Percentiles rank a stretch among this genome's conserved stretches.
phyloP scores from a whole-genome alignment of 2,113 vertebrate species.

The Nibea coibor region DNA sequence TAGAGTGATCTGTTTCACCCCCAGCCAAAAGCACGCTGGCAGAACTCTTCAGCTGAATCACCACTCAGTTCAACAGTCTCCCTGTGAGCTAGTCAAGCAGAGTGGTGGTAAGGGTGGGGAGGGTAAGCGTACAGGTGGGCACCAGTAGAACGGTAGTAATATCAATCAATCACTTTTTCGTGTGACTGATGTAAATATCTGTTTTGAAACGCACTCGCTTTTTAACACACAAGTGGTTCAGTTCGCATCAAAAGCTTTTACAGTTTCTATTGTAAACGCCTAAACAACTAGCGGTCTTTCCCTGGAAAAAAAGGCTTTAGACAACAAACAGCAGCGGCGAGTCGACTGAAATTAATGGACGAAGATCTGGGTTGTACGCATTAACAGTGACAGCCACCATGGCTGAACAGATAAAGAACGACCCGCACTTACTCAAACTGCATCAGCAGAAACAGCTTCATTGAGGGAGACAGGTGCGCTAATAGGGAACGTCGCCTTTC shows the following conservation, averaged over 20 bases:
- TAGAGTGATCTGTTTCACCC: conserved; percentile 67
- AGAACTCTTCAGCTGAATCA: conserved; percentile 67
- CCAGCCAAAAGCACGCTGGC: conserved; percentile 67
- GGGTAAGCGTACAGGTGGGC: conserved; percentile 11
- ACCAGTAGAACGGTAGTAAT: conserved; percentile 1
- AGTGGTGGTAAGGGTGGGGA: not conserved
- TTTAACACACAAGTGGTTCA: conserved; percentile 3
- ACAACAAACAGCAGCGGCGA: not conserved
- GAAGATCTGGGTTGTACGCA: not conserved
- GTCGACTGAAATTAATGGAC: not conserved
- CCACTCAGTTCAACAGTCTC: conserved; percentile 64
- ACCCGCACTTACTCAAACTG: not conserved
- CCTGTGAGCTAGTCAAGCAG: conserved; percentile 47
- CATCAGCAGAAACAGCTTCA: conserved; percentile 2
- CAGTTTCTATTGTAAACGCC: not conserved
- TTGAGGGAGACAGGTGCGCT: not conserved
- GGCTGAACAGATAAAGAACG: not conserved
- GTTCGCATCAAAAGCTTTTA: not conserved
- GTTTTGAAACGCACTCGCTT: not conserved
- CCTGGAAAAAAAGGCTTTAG: not conserved
- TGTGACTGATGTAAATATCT: conserved; percentile 2
- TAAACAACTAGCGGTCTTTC: not conserved
- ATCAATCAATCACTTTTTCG: conserved; percentile 13
- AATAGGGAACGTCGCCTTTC: not conserved
- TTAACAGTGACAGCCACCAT: not conserved